Conservation (phyloP, 1,140 invertebrate species). For the Diachasma alloeum region DNA sequence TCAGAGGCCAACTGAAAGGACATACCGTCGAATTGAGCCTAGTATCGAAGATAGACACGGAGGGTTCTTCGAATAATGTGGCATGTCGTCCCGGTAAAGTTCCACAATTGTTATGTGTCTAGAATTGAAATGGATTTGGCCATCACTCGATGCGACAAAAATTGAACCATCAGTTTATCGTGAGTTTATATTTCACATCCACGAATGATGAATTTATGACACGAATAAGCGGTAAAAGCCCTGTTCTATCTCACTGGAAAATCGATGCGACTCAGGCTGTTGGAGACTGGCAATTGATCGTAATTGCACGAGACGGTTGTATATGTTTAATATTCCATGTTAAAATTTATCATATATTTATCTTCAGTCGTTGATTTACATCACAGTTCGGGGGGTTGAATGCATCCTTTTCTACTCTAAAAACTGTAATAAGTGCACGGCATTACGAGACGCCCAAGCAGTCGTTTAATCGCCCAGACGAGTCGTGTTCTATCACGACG, state of each 20-base stretch:
- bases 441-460: conserved; percentile 46
- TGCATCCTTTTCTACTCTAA: conserved; percentile 36
- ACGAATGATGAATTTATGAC: background rate
- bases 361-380: background rate
- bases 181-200: background rate
- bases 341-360: background rate
- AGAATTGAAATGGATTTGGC: background rate
- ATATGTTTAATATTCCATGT: background rate
- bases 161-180: conserved; percentile 11
- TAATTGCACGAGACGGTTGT: background rate
- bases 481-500: conserved; percentile 58
- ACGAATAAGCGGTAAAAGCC: background rate
- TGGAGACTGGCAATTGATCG: background rate
- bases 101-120: background rate
- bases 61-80: background rate
- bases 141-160: conserved; percentile 9
- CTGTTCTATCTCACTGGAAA: background rate
- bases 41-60: background rate
- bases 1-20: background rate
- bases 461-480: conserved; percentile 50
- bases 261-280: background rate
- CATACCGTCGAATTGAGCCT: conserved; percentile 2
- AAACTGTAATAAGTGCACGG: conserved; percentile 38
- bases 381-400: background rate
- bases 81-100: background rate